Evolutionary conservation across 2,888 invertebrate species (phyloP), one percentile per base, ranked within the genome.

Genomic region (Dasypogon diadema): DNA sequence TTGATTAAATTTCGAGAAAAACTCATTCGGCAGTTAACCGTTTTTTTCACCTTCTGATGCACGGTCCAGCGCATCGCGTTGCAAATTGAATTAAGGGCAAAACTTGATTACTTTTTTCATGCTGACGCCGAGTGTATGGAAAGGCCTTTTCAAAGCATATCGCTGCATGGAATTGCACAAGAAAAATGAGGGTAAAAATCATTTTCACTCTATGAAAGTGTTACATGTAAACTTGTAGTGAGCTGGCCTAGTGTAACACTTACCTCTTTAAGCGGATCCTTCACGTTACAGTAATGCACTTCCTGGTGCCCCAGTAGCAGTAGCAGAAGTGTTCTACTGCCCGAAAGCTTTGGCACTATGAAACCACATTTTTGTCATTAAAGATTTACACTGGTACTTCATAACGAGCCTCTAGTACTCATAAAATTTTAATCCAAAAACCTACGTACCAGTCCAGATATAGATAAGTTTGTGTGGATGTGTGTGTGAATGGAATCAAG

Each of bases 331-430:
- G 70, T 70, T 70, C 70, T 70, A 70, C 70, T 70, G 70, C 30
- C 70, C 70, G 70, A 70, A 70, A 34, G 51, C 70, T 34, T 70
- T 34, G 70, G 30, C 54, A 54, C 70, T 70, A 54, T 70, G 37
- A 21, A 70, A 54, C 54, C 54, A 70, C 70, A 70, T 54, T 70
- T 70, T 70, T 34, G 70, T 54, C 54, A 54, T 70, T 70, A 70
- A 70, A 70, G 51, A 70, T 51, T 70, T 70, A 34, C 70, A 70
- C 34, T 51, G 70, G 54, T 54, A 34, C 54, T 70, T 70, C 70
- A 70, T 70, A 70, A 70, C 54, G 70, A 70, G 70, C 54, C 51
- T 70, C 70, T 54, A 65, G 65, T 65, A 65, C 65, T 70, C 34
- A 54, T 70, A 34, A 51, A 70, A 70, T 70, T 70, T 70, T 70